phyloP scores from a whole-genome alignment of 2,888 invertebrate species.

The Dendrolimus houi region DNA sequence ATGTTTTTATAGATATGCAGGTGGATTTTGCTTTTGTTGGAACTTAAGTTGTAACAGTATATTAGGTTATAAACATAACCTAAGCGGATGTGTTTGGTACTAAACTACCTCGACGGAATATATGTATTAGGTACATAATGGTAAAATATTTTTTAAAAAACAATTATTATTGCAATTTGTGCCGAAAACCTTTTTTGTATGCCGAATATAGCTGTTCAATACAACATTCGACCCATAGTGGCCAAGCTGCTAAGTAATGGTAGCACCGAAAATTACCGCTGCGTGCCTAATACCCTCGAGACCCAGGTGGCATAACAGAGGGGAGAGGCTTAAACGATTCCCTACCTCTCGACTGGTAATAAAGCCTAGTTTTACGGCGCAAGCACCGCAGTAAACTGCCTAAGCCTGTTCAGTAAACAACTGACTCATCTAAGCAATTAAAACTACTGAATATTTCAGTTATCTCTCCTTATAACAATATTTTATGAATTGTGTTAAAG shows the following conservation, averaged over 20 bases:
- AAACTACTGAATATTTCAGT: background rate
- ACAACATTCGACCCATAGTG: background rate
- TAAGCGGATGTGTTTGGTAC: too few relatives aligned
- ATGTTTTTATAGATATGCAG: too few relatives aligned
- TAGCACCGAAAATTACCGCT: conserved; percentile 41
- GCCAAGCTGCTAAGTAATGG: conserved; percentile 12
- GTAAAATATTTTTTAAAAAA: too few relatives aligned
- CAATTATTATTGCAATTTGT: too few relatives aligned
- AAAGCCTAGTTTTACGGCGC: conserved; percentile 43
- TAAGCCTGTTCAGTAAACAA: background rate
- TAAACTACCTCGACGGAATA: too few relatives aligned
- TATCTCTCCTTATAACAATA: too few relatives aligned
- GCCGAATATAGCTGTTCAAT: too few relatives aligned
- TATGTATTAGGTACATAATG: too few relatives aligned
- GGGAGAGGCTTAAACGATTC: conserved; percentile 55
- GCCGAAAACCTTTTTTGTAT: background rate
- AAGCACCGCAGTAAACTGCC: background rate
- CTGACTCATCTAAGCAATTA: background rate
- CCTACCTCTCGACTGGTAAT: conserved; percentile 39
- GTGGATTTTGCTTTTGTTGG: too few relatives aligned
- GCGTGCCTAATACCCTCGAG: conserved; percentile 30
- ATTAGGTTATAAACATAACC: too few relatives aligned
- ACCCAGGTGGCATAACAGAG: conserved; percentile 50
- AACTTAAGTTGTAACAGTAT: too few relatives aligned
- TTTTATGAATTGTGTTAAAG: too few relatives aligned